These are phyloP conservation scores for Phytoseiulus persimilis DNA, from an alignment of 2,888 invertebrate species.

Conservation along the genomic window DNA sequence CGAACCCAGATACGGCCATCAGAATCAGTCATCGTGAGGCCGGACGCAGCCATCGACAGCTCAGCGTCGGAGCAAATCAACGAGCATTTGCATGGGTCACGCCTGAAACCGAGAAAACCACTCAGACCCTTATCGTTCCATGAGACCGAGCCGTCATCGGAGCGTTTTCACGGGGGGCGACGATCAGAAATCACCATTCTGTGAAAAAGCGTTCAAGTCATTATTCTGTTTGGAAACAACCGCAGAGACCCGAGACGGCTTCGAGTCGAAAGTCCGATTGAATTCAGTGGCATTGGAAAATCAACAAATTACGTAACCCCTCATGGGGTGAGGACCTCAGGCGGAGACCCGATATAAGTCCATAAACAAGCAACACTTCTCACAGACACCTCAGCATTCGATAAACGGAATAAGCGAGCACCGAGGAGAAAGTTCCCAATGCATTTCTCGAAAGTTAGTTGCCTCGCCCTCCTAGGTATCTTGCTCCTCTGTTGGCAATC, in stretches of 20 bases:
- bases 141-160: not conserved
- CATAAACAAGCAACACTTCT: not conserved
- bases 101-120: not conserved
- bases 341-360: not conserved
- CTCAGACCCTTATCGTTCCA: not conserved
- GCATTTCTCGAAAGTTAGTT: not conserved
- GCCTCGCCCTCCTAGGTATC: not conserved
- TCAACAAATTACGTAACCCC: not conserved
- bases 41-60: not conserved
- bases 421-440: not conserved
- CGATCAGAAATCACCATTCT: slow-evolving; percentile 5
- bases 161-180: not conserved
- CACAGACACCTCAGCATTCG: not conserved
- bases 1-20: not conserved
- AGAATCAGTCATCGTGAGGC: not conserved
- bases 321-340: not conserved
- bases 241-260: not conserved
- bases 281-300: not conserved
- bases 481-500: not conserved
- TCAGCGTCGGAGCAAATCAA: not conserved
- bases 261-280: not conserved
- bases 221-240: slow-evolving; percentile 5
- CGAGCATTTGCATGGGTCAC: not conserved
- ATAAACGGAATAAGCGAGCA: not conserved
- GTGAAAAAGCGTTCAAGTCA: not conserved